Conservation (phyloP, 2,113 vertebrate species). For the Acrocephalus arundinaceus region DNA sequence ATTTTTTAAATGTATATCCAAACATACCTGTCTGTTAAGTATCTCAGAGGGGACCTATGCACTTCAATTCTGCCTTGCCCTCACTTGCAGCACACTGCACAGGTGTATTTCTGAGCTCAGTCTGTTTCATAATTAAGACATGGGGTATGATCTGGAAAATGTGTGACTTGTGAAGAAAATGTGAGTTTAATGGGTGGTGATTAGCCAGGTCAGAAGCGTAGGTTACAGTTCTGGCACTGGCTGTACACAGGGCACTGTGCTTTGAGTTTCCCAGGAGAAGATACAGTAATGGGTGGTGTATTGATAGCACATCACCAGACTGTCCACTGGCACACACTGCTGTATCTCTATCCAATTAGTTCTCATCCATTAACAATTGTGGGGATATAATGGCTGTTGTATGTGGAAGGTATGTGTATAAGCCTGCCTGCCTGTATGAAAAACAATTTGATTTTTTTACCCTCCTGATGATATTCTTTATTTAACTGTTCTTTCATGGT, state of each 20-base stretch:
- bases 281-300: not conserved
- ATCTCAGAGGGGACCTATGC: not conserved
- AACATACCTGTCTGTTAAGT: not conserved
- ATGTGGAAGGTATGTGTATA: not conserved
- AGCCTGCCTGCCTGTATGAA: not conserved
- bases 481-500: not conserved
- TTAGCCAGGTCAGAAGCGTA: not conserved
- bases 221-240: not conserved
- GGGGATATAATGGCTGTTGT: not conserved
- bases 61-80: not conserved
- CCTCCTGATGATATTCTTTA: not conserved
- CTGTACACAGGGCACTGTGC: not conserved
- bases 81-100: not conserved
- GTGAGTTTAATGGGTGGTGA: not conserved
- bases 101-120: not conserved
- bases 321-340: not conserved
- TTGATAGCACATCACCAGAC: not conserved
- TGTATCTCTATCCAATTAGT: not conserved
- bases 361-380: not conserved
- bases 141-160: not conserved
- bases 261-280: slow-evolving; percentile 7
- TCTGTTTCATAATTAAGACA: not conserved
- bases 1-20: not conserved
- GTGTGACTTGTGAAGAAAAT: not conserved
- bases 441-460: not conserved